These are phyloP conservation scores for Cettia cetti DNA, from an alignment of 2,113 vertebrate genomes.

Conservation along the genomic window DNA sequence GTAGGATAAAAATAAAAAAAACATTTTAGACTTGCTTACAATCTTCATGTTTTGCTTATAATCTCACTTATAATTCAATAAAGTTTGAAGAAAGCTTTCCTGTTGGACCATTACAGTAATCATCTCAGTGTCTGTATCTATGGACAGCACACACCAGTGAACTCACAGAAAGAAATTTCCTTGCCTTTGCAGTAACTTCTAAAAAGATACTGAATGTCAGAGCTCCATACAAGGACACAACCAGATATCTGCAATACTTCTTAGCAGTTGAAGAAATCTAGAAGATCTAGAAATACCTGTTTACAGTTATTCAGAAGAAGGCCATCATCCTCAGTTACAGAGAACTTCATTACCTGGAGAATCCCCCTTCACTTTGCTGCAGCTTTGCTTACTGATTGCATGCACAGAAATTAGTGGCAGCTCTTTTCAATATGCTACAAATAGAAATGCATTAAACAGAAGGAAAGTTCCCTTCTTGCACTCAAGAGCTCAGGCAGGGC, in stretches of 20 bases:
- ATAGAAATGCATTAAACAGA: slow-evolving; percentile 31
- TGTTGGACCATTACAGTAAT: not conserved
- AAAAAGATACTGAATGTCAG: not conserved
- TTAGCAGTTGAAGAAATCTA: not conserved
- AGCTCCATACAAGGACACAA: not conserved
- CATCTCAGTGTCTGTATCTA: not conserved
- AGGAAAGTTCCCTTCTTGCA: slow-evolving; percentile 5
- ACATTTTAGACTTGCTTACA: not conserved
- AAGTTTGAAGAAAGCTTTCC: not conserved
- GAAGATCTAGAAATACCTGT: not conserved
- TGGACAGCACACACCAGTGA: not conserved
- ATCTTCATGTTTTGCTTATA: not conserved
- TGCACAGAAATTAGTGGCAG: not conserved
- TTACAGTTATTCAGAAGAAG: not conserved
- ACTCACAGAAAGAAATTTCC: not conserved
- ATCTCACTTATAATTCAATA: not conserved
- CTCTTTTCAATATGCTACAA: not conserved
- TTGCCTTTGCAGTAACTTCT: not conserved
- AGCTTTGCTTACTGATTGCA: not conserved
- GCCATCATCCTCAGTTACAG: not conserved
- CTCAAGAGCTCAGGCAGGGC: not conserved
- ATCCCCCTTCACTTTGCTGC: not conserved
- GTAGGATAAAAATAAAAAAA: not conserved
- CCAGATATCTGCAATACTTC: not conserved
- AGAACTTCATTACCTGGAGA: not conserved